These are phyloP conservation scores for Molanna angustata DNA, from an alignment of 2,888 invertebrate genomes.

Conservation along the genomic window DNA sequence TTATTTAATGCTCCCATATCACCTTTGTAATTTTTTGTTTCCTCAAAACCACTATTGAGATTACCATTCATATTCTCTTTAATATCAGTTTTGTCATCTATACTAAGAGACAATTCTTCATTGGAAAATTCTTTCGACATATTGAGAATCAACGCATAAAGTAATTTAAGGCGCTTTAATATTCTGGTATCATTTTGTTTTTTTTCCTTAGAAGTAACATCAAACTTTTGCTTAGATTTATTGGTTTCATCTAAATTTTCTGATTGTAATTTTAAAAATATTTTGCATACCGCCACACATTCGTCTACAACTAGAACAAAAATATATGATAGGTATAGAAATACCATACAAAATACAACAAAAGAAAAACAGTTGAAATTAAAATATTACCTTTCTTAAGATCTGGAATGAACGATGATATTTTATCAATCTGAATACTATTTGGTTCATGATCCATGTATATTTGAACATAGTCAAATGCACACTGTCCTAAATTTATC, in stretches of 20 bases:
- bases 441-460: constrained; percentile 25
- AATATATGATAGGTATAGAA: neutral
- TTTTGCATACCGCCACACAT: constrained; percentile 20
- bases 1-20: constrained; percentile 23
- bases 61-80: neutral
- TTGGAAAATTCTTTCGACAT: constrained; percentile 23
- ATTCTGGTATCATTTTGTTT: constrained; percentile 19
- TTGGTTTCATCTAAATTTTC: neutral
- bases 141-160: constrained; percentile 22
- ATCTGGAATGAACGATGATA: constrained; percentile 11
- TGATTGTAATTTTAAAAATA: constrained; percentile 21
- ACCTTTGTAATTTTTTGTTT: constrained; percentile 17
- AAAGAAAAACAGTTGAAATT: neutral
- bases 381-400: constrained; percentile 23
- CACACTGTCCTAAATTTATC: constrained; percentile 25
- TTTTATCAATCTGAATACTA: constrained; percentile 20
- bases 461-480: constrained; percentile 25
- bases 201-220: constrained; percentile 2
- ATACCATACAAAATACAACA: neutral
- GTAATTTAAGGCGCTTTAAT: constrained; percentile 26
- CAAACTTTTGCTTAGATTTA: neutral
- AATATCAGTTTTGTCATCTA: neutral
- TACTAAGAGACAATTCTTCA: constrained; percentile 9
- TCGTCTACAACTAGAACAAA: constrained; percentile 26
- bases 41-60: neutral